These are phyloP conservation scores for Syngnathus acus DNA, from an alignment of 2,797 vertebrate genomes.

Conservation along the genomic window DNA sequence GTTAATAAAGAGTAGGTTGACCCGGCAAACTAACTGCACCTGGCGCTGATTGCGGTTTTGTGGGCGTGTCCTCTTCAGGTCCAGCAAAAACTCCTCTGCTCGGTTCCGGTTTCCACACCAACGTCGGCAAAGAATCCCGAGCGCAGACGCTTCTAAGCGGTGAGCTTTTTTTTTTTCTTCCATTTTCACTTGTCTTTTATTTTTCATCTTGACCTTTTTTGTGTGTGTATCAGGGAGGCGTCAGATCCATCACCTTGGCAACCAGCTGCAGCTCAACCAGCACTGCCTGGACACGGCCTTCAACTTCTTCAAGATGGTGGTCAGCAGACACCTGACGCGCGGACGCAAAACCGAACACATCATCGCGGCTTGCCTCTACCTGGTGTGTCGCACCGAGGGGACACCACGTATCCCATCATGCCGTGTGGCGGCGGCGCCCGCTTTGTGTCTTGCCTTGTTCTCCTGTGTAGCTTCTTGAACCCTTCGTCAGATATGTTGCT, in stretches of 20 bases:
- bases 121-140: slow-evolving; percentile 86
- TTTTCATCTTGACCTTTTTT: neutral
- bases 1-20: slow-evolving; percentile 25
- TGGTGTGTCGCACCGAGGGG: slow-evolving; percentile 95
- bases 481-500: slow-evolving; percentile 84
- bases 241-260: slow-evolving; percentile 94
- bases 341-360: slow-evolving; percentile 90
- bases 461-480: neutral
- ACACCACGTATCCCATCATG: slow-evolving; percentile 92
- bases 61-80: slow-evolving; percentile 57
- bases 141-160: slow-evolving; percentile 90
- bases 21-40: slow-evolving; percentile 16
- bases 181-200: neutral
- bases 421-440: neutral
- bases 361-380: slow-evolving; percentile 92
- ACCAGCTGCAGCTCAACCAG: slow-evolving; percentile 92
- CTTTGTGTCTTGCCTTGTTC: neutral
- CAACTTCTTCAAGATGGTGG: slow-evolving; percentile 99
- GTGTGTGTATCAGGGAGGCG: slow-evolving; percentile 74
- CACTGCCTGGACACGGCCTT: slow-evolving; percentile 97
- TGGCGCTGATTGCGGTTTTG: neutral
- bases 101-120: slow-evolving; percentile 86
- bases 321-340: slow-evolving; percentile 89
- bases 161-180: slow-evolving; percentile 42
- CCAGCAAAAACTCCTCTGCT: slow-evolving; percentile 81